phyloP scores from a whole-genome alignment of 2,113 vertebrate species.

The Oncorhynchus nerka region DNA sequence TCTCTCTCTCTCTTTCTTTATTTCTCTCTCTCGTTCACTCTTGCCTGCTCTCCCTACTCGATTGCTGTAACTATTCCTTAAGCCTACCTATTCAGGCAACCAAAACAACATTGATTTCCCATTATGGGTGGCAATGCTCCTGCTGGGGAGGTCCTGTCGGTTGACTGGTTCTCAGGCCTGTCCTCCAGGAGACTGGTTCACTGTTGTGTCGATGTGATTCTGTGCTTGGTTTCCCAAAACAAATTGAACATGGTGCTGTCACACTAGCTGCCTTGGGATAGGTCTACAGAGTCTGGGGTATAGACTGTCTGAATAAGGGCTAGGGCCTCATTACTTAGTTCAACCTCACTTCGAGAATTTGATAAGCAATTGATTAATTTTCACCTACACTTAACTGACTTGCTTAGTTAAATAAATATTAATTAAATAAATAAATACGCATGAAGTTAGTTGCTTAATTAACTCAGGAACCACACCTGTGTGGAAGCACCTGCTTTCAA shows the following conservation, averaged over 20 bases:
- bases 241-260: constrained; percentile 24
- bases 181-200: constrained; percentile 11
- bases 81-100: constrained; percentile 64
- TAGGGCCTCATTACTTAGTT: not conserved
- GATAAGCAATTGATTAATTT: not conserved
- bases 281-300: not conserved
- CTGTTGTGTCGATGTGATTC: constrained; percentile 39
- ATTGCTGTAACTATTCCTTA: constrained; percentile 64
- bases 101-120: constrained; percentile 72
- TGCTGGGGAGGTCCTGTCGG: constrained; percentile 60
- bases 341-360: constrained; percentile 38
- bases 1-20: no score
- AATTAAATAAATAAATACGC: no score
- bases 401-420: no score
- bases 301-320: not conserved
- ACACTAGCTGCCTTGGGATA: constrained; percentile 4
- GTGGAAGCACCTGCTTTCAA: no score
- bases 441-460: no score
- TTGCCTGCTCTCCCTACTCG: constrained; percentile 25
- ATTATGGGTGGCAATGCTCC: constrained; percentile 61
- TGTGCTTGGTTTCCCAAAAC: constrained; percentile 37
- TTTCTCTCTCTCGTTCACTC: no score
- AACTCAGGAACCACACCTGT: no score
- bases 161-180: constrained; percentile 38
- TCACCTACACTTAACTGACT: not conserved